A percentile compares a stretch with the other conserved stretches of the same genome.
Evolutionary conservation across 2,113 vertebrate species (phyloP).

Genomic region (Nannospalax galili): DNA sequence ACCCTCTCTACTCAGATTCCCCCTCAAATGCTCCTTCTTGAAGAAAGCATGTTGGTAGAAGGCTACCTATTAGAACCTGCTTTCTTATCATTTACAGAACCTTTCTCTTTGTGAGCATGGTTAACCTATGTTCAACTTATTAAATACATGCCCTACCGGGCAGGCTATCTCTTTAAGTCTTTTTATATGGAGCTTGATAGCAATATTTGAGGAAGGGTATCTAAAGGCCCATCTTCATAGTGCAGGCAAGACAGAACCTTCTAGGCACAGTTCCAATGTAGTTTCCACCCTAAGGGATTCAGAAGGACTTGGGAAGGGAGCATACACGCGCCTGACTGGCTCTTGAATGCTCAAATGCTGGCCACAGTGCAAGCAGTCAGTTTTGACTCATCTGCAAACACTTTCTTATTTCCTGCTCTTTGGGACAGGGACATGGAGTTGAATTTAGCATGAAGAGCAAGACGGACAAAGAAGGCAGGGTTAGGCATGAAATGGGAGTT

Average conservation of each 20-base stretch:
- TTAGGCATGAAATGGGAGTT: neutral
- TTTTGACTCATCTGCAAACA: neutral
- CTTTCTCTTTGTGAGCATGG: neutral
- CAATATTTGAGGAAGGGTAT: neutral
- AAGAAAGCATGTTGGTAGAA: neutral
- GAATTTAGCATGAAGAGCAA: neutral
- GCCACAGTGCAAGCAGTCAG: neutral
- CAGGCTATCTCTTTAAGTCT: neutral
- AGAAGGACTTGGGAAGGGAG: constrained; percentile 6
- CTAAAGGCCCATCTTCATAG: neutral
- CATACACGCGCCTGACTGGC: neutral
- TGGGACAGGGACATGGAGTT: neutral
- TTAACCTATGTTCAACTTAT: neutral
- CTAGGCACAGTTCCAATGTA: neutral
- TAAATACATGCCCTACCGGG: neutral
- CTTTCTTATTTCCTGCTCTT: neutral
- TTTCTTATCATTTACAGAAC: no score
- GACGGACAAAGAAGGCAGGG: neutral
- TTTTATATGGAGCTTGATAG: neutral
- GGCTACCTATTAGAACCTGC: neutral
- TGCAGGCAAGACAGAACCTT: neutral
- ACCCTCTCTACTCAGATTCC: neutral
- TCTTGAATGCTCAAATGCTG: neutral
- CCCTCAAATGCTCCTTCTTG: neutral
- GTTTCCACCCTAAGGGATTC: constrained; percentile 13